Base-by-base conservation (phyloP, 2,113 vertebrate species). In the Xiphophorus maculatus region DNA sequence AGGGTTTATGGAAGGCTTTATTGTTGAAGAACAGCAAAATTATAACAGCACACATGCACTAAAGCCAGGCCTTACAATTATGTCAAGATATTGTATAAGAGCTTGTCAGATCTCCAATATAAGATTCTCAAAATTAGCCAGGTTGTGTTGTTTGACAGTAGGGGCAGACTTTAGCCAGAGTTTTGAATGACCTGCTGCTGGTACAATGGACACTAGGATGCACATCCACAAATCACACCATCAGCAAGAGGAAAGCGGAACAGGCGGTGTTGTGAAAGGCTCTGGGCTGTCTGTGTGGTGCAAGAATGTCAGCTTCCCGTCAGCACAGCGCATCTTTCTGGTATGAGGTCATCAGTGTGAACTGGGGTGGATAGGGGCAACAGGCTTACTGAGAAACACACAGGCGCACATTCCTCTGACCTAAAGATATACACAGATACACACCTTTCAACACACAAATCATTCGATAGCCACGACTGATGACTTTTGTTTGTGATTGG, bases 261-360 rank as follows among this genome's bases (percentile, higher is more conserved):
- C 62, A 62, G 74, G 61, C 82, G 63, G 71, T 91, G 81, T 90
- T 90, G 81, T 84, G 82, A 88, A 86, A 88, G 83, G 35, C 81
- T 87, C 85, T 70, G 83, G 82, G 81, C 66, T 82, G 83, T 79
- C 79, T 88, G 83, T 88, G 80, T 82, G 89, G 80, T 73, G 87
- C 82, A 74, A 66, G 75, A 82, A 85, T 88, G 82, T 77, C 88
- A 83, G 83, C 73, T 66, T 8, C 27, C 44, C 66, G 74, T 90
- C 84, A 76, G 87, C 66, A 74, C 85, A 79, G 88, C 81, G 5
- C 87, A 93, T 93, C 87, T 89, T 81, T 92, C 62, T 87, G 84
- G 86, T 77, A 92, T 93, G 91, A 93, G 87, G 82, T 87, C 77
- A 72, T 79, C 80, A 76, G 69, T 78, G 74, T 86, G 74, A 90